Base-by-base conservation (phyloP, 2,797 vertebrate genomes). In the Melanotaenia maccullochi region DNA sequence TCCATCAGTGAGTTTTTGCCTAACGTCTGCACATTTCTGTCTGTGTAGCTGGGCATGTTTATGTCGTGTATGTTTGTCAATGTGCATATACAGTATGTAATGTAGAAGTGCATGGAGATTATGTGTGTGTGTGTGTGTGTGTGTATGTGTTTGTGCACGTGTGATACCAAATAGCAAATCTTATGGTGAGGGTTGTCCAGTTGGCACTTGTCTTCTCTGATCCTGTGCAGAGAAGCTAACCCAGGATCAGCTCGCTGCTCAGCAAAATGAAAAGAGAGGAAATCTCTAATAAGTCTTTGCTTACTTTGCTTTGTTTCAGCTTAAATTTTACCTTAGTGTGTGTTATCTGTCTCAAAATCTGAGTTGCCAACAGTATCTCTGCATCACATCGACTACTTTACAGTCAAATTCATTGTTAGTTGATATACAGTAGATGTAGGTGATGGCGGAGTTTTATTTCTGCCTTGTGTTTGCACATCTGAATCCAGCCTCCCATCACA, bases 361-460 rank as follows among this genome's bases (percentile, higher is more conserved):
- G 14, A 11, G 1, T 28, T 54, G 22, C 24, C 24, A 2, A 14
- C 22, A 22, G 20, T 49, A 49, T 68, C 1, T 66, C 11, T 38
- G 60, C 42, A 51, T 38, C 13, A 56, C 16, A 18, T 42, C 16
- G 9, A 9, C 5, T 33, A 25, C 72, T 69, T 78, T 56, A 13
- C 44, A 65, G 33, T 75, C 13, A 65, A 66, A 77, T 60, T 2
- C 44, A 68, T 65, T 82, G 6, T 35, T 35, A 35, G 9, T 30
- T 30, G 28, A 30, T 30, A 5, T 30, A n/a, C n/a, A n/a, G n/a
- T n/a, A 30, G 28, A 14, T 57, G 67, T 44, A 28, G 18, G 14
- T 0, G 22, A 65, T 82, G 79, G 86, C 70, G 89, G 81, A 83
- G 83, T 57, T 60, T 74, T 56, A 79, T 87, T 88, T 67, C 57